These are phyloP conservation scores for Rhimphoctona megacephalus DNA, from an alignment of 2,888 invertebrate species.

Conservation along the genomic window DNA sequence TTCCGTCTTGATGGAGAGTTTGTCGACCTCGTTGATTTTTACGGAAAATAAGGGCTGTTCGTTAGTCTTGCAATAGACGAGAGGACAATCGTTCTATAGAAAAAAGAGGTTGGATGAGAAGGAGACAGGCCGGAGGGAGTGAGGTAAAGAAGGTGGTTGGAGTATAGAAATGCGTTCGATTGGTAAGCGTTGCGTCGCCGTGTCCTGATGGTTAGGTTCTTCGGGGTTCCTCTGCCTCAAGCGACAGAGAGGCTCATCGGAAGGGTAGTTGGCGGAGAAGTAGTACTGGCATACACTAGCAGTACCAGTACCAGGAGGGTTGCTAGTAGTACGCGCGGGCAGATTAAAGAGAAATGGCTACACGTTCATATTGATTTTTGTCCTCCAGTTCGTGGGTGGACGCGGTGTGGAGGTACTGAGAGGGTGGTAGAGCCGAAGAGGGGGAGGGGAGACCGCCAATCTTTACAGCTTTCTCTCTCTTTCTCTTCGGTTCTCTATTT, in stretches of 20 bases:
- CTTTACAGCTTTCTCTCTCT: constrained; percentile 76
- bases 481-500: constrained; percentile 65
- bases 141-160: constrained; percentile 9
- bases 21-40: constrained; percentile 36
- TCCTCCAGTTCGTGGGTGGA: constrained; percentile 82
- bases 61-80: constrained; percentile 62
- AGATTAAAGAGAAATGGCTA: constrained; percentile 85
- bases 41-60: constrained; percentile 66
- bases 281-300: constrained; percentile 37
- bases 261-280: constrained; percentile 32
- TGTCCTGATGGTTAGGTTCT: constrained; percentile 64
- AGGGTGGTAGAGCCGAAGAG: constrained; percentile 76
- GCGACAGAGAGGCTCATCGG: constrained; percentile 47
- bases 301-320: constrained; percentile 64
- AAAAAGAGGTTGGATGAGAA: constrained; percentile 35
- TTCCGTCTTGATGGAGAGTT: constrained; percentile 20
- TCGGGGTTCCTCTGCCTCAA: constrained; percentile 59
- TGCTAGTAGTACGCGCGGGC: constrained; percentile 79
- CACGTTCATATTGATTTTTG: constrained; percentile 85
- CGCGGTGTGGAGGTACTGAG: constrained; percentile 75
- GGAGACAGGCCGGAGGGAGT: background rate
- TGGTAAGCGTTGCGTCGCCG: constrained; percentile 75
- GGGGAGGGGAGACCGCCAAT: constrained; percentile 78
- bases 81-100: constrained; percentile 58
- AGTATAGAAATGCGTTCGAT: constrained; percentile 74